Conservation (phyloP, 2,888 invertebrate species). For the Rhagophthalmus giganteus region DNA sequence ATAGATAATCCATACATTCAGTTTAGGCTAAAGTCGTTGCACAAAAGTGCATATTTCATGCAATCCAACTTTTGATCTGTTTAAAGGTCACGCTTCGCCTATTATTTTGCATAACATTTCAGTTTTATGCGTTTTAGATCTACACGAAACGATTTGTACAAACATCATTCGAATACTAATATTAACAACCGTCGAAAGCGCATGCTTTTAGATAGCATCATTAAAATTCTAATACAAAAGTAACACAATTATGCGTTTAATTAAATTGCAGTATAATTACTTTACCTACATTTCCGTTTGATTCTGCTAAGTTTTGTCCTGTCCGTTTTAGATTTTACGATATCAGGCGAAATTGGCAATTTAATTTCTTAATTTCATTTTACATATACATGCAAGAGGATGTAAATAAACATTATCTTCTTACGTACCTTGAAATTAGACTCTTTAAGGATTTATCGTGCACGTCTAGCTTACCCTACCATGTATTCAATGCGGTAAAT, state of each 20-base stretch:
- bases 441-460: background rate
- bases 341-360: constrained; percentile 20
- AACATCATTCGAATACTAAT: too few relatives aligned
- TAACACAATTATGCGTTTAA: constrained; percentile 27
- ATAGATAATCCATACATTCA: too few relatives aligned
- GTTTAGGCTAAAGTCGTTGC: too few relatives aligned
- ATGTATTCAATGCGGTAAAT: background rate
- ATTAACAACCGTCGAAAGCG: constrained; percentile 4
- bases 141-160: too few relatives aligned
- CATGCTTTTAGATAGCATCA: constrained; percentile 13
- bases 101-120: background rate
- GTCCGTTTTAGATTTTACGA: constrained; percentile 7
- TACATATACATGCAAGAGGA: background rate
- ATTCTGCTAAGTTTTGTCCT: constrained; percentile 13
- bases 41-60: too few relatives aligned
- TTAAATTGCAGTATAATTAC: constrained; percentile 26
- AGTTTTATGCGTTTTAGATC: too few relatives aligned
- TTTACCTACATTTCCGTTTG: constrained; percentile 16
- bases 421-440: background rate
- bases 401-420: constrained; percentile 5
- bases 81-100: too few relatives aligned
- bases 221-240: constrained; percentile 21
- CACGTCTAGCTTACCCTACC: background rate
- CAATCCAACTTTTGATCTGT: too few relatives aligned
- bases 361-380: constrained; percentile 32